Percentiles rank a stretch among this genome's conserved stretches.
Evolutionary conservation across 1,140 invertebrate genomes (phyloP).

Genomic region (Pseudomyrmex pallidus): DNA sequence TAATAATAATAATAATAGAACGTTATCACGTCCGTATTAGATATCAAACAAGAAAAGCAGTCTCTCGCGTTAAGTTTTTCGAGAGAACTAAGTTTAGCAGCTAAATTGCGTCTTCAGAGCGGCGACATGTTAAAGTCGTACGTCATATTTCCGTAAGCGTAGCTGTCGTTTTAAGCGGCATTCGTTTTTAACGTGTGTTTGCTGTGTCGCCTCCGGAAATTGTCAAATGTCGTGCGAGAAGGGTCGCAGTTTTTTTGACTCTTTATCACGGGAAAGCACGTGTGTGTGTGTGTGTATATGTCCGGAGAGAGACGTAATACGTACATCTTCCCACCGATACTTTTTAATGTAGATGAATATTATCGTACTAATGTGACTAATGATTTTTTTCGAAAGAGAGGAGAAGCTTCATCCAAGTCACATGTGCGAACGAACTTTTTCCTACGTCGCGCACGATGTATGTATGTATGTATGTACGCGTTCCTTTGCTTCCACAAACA

Average conservation of each 20-base stretch:
- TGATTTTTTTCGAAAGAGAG: no score
- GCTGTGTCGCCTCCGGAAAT: slow-evolving; percentile 64
- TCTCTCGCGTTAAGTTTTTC: neutral
- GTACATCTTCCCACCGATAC: slow-evolving; percentile 3
- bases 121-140: slow-evolving; percentile 64
- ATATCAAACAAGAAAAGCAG: slow-evolving; percentile 10
- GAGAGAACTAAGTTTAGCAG: slow-evolving; percentile 62
- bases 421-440: neutral
- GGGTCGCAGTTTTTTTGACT: slow-evolving; percentile 46
- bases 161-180: slow-evolving; percentile 67
- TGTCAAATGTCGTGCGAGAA: slow-evolving; percentile 71
- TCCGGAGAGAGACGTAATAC: slow-evolving; percentile 9
- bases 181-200: slow-evolving; percentile 71
- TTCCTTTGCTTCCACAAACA: neutral
- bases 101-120: slow-evolving; percentile 48
- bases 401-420: no score
- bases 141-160: slow-evolving; percentile 78
- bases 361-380: neutral
- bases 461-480: neutral
- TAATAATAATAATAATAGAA: neutral
- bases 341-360: neutral
- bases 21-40: neutral
- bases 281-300: neutral
- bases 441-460: neutral
- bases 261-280: slow-evolving; percentile 40